These are phyloP conservation scores for Brachylomia viminalis DNA, from an alignment of 2,888 invertebrate species.

Conservation along the genomic window DNA sequence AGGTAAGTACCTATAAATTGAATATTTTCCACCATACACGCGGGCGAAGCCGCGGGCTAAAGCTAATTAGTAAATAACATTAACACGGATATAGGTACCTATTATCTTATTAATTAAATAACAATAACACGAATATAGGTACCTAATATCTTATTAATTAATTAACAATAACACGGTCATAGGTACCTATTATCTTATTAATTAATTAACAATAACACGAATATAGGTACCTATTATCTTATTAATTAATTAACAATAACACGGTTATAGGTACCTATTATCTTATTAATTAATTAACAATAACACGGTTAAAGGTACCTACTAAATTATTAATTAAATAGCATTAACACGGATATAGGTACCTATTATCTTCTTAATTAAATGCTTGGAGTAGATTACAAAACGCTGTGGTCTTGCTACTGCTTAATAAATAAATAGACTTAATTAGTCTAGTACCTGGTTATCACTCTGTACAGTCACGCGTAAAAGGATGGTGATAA, in stretches of 20 bases:
- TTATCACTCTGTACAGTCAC: background rate
- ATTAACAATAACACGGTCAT: no score
- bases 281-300: background rate
- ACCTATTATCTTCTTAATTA: background rate
- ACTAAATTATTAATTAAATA: no score
- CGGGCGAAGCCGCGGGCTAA: background rate
- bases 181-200: no score
- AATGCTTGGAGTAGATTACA: slow-evolving; percentile 1
- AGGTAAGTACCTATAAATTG: no score
- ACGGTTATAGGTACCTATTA: background rate
- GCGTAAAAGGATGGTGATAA: background rate
- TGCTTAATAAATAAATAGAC: background rate
- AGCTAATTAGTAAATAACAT: no score
- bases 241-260: background rate
- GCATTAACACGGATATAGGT: background rate
- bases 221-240: no score
- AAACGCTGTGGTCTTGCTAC: background rate
- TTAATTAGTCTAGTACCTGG: background rate
- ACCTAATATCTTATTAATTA: no score
- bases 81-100: no score
- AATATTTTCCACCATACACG: background rate
- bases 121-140: no score
- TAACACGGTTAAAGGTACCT: no score
- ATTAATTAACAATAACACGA: no score
- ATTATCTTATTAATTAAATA: no score